phyloP scores from a whole-genome alignment of 92 coral and sea anemone species.

The Hydrozoanthus gracilis region DNA sequence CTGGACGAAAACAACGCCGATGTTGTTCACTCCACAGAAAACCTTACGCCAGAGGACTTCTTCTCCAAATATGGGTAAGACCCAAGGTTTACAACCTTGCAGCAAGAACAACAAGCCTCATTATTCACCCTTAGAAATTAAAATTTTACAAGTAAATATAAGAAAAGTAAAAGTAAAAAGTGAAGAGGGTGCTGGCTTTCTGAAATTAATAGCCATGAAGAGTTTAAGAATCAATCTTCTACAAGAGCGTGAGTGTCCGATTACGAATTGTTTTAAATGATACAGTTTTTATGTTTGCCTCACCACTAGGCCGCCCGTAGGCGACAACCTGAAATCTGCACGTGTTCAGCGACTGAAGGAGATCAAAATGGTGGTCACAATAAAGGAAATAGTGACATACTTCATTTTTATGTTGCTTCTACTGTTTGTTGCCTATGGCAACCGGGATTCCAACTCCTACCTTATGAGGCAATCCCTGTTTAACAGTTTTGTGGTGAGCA shows the following conservation, averaged over 20 bases:
- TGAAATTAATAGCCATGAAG: too few species aligned
- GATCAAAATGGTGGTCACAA: slow-evolving; percentile 74
- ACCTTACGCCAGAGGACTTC: slow-evolving; percentile 25
- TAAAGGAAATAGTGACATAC: slow-evolving; percentile 82
- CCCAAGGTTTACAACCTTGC: too few species aligned
- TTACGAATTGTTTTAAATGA: not conserved
- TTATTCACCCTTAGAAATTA: too few species aligned
- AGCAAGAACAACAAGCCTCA: too few species aligned
- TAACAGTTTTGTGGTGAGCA: slow-evolving; percentile 69
- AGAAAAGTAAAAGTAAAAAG: too few species aligned
- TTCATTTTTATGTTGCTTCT: slow-evolving; percentile 77
- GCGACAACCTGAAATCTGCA: slow-evolving; percentile 66
- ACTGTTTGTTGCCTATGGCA: slow-evolving; percentile 83
- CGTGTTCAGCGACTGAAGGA: slow-evolving; percentile 84
- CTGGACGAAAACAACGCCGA: slow-evolving; percentile 42
- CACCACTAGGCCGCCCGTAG: slow-evolving; percentile 81
- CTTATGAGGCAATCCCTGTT: slow-evolving; percentile 74
- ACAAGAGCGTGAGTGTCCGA: too few species aligned
- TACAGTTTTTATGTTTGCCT: not conserved
- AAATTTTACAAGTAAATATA: too few species aligned
- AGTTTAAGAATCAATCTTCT: too few species aligned
- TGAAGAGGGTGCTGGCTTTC: too few species aligned
- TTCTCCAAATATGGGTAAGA: slow-evolving; percentile 29
- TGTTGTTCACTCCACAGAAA: slow-evolving; percentile 16
- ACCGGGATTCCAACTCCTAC: slow-evolving; percentile 83